A percentile compares a stretch with the other conserved stretches of the same genome.
Conservation (phyloP, 2,888 invertebrate species). For the Ernsta delagoae region DNA sequence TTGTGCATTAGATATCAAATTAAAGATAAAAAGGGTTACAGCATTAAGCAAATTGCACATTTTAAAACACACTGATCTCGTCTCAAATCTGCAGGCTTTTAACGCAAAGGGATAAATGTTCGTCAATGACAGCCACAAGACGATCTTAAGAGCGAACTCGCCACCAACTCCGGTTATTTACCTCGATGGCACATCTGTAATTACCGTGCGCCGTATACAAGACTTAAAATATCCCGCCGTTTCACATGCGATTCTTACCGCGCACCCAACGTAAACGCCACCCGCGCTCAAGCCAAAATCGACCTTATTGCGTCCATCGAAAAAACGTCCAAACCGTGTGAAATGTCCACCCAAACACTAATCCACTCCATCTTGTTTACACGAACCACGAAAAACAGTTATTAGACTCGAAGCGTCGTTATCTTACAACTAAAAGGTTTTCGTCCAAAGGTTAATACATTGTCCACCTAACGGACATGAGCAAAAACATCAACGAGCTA, state of each 20-base stretch:
- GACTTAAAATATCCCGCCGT: conserved; percentile 72
- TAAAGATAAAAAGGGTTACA: neutral
- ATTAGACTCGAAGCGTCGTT: conserved; percentile 27
- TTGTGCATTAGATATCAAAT: conserved; percentile 11
- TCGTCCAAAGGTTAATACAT: conserved; percentile 55
- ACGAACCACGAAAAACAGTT: conserved; percentile 24
- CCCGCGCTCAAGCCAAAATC: conserved; percentile 54
- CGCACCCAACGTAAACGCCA: conserved; percentile 56
- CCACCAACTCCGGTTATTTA: conserved; percentile 64
- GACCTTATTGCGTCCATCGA: conserved; percentile 51
- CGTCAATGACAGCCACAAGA: conserved; percentile 67
- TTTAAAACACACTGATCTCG: conserved; percentile 18
- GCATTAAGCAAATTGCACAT: conserved; percentile 19
- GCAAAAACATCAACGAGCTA: conserved; percentile 68
- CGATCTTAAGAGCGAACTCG: conserved; percentile 55
- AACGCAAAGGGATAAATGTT: conserved; percentile 29
- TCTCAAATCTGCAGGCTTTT: conserved; percentile 14
- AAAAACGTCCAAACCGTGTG: neutral
- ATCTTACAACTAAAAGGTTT: conserved; percentile 45
- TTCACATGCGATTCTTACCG: conserved; percentile 62
- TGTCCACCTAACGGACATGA: conserved; percentile 49
- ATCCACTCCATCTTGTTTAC: conserved; percentile 28
- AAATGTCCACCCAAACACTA: conserved; percentile 9
- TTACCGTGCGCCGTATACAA: conserved; percentile 72
- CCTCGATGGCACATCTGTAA: conserved; percentile 77